Evolutionary conservation across 2,113 vertebrate genomes (phyloP).

Genomic region (Eretmodus cyanostictus): DNA sequence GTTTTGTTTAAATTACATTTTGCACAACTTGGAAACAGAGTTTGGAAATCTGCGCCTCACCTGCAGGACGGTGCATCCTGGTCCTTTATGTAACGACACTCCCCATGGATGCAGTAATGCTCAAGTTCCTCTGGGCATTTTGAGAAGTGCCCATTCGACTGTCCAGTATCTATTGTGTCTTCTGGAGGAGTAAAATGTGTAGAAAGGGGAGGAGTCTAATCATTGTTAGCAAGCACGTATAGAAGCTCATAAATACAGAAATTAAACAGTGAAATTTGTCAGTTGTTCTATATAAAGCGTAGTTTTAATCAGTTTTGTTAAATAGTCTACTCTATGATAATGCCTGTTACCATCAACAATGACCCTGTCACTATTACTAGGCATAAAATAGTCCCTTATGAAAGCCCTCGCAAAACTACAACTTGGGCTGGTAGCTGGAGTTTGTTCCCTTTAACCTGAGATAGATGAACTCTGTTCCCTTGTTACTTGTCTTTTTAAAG

Average conservation of each 20-base stretch:
- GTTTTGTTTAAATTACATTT: not conserved
- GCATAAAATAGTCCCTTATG: not conserved
- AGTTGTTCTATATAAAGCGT: not conserved
- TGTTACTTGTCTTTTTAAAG: not conserved
- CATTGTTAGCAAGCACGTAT: not conserved
- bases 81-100: slow-evolving; percentile 73
- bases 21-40: not conserved
- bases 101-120: slow-evolving; percentile 79
- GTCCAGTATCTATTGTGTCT: slow-evolving; percentile 38
- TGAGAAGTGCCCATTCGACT: slow-evolving; percentile 71
- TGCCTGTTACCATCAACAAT: not conserved
- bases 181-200: not conserved
- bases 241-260: not conserved
- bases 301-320: not conserved
- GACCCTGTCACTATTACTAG: not conserved
- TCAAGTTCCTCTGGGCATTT: slow-evolving; percentile 73
- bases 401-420: not conserved
- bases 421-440: not conserved
- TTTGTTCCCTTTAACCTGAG: not conserved
- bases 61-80: slow-evolving; percentile 73
- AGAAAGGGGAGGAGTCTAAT: not conserved
- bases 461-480: not conserved
- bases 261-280: not conserved
- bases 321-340: not conserved
- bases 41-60: slow-evolving; percentile 35